phyloP scores from a whole-genome alignment of 2,797 vertebrate species.

The Heterohyrax brucei region DNA sequence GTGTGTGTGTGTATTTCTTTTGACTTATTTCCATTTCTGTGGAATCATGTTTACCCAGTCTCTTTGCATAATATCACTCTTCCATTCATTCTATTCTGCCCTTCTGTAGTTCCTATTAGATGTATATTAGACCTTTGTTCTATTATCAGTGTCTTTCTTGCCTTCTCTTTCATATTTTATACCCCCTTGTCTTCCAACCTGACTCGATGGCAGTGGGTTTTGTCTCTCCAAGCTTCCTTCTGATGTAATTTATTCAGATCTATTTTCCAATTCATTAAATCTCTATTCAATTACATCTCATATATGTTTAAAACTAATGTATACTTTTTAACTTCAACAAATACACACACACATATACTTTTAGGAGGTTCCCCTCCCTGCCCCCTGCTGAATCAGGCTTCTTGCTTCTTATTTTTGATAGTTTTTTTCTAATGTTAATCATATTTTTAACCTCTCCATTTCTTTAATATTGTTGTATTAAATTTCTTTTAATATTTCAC shows the following conservation, averaged over 20 bases:
- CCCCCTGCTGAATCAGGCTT: not conserved
- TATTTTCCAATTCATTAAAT: constrained; percentile 39
- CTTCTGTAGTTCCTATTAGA: not conserved
- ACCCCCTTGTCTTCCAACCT: not conserved
- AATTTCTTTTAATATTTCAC: constrained; percentile 51
- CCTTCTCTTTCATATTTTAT: constrained; percentile 34
- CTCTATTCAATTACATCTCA: constrained; percentile 24
- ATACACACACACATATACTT: not conserved
- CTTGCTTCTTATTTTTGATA: not conserved
- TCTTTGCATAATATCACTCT: not conserved
- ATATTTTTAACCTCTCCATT: not conserved
- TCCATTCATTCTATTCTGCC: constrained; percentile 5
- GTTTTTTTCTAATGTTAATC: constrained; percentile 51
- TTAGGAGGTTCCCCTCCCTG: not conserved
- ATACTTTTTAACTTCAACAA: not conserved
- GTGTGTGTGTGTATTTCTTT: not conserved
- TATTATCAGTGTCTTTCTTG: constrained; percentile 7
- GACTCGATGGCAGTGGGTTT: too few species aligned
- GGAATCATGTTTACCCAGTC: not conserved
- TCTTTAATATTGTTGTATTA: not conserved
- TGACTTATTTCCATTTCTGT: constrained; percentile 26
- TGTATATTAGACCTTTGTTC: constrained; percentile 19
- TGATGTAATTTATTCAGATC: constrained; percentile 40
- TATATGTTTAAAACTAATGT: constrained; percentile 43
- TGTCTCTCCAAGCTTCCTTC: not conserved